Evolutionary conservation across 2,888 invertebrate genomes (phyloP).

Genomic region (Chloroclysta siterata): DNA sequence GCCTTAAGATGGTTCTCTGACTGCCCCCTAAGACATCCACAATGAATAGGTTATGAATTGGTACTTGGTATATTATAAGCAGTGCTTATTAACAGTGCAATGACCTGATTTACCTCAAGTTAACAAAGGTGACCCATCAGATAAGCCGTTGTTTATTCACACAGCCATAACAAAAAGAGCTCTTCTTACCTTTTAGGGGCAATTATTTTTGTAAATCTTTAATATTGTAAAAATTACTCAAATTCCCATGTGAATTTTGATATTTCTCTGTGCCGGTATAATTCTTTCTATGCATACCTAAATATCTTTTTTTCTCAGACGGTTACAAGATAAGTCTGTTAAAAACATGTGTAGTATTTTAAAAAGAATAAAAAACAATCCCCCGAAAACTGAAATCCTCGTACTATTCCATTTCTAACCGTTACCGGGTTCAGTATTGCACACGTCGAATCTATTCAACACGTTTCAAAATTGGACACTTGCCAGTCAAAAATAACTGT

Average conservation of each 20-base stretch:
- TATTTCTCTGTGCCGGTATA: too few species aligned
- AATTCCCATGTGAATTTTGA: neutral
- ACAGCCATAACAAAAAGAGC: slow-evolving; percentile 2
- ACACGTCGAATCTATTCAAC: slow-evolving; percentile 1
- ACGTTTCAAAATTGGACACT: slow-evolving; percentile 31
- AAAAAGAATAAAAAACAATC: too few species aligned
- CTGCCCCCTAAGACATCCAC: too few species aligned
- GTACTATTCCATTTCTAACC: too few species aligned
- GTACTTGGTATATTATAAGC: too few species aligned
- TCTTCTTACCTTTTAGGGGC: neutral
- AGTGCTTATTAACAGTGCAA: slow-evolving; percentile 9
- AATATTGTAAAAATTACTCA: neutral
- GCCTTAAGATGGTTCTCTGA: too few species aligned
- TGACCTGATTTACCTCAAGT: slow-evolving; percentile 10
- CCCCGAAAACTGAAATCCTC: too few species aligned
- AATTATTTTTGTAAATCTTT: neutral
- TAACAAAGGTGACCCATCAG: slow-evolving; percentile 20
- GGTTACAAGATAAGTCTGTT: too few species aligned
- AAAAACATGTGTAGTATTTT: too few species aligned
- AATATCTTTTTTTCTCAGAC: too few species aligned
- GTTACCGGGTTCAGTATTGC: neutral
- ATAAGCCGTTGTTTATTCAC: slow-evolving; percentile 3
- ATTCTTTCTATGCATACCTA: too few species aligned
- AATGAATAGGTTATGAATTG: too few species aligned
- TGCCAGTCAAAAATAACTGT: slow-evolving; percentile 37